Percentiles rank a stretch among this genome's conserved stretches.
These are phyloP conservation scores for Salvelinus alpinus DNA, from an alignment of 2,113 vertebrate genomes.

Conservation along the genomic window DNA sequence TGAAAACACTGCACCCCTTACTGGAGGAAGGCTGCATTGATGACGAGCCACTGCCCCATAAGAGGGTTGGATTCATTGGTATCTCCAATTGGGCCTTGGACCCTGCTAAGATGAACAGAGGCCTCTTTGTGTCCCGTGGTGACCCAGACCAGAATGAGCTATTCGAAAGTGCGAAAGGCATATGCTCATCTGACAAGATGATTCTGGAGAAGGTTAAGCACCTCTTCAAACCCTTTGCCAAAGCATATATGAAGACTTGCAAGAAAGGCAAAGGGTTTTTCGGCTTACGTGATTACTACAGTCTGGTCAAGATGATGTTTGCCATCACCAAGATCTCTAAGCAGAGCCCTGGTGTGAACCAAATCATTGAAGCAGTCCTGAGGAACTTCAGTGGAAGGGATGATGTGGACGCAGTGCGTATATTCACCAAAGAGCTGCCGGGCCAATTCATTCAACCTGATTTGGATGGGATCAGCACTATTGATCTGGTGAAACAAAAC, in stretches of 20 bases:
- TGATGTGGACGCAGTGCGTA: constrained; percentile 72
- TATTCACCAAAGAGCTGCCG: constrained; percentile 70
- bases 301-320: constrained; percentile 95
- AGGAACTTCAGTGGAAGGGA: constrained; percentile 93
- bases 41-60: constrained; percentile 86
- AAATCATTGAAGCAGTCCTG: constrained; percentile 80
- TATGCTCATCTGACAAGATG: constrained; percentile 83
- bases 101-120: constrained; percentile 98
- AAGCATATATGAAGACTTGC: constrained; percentile 81
- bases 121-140: constrained; percentile 92
- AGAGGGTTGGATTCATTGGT: constrained; percentile 93
- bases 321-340: constrained; percentile 71
- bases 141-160: constrained; percentile 84
- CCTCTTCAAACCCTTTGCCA: constrained; percentile 83
- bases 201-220: constrained; percentile 77
- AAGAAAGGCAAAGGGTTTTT: constrained; percentile 88
- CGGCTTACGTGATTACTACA: constrained; percentile 94
- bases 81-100: constrained; percentile 99
- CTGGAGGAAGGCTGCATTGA: constrained; percentile 96
- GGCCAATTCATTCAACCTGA: constrained; percentile 39
- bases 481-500: constrained; percentile 84
- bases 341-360: constrained; percentile 63
- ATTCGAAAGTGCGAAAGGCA: constrained; percentile 85
- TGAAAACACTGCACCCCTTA: constrained; percentile 93
- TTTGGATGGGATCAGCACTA: constrained; percentile 70